Percentiles rank a stretch among this genome's conserved stretches.
phyloP scores from a whole-genome alignment of 2,888 invertebrate species.

The Nezara viridula region DNA sequence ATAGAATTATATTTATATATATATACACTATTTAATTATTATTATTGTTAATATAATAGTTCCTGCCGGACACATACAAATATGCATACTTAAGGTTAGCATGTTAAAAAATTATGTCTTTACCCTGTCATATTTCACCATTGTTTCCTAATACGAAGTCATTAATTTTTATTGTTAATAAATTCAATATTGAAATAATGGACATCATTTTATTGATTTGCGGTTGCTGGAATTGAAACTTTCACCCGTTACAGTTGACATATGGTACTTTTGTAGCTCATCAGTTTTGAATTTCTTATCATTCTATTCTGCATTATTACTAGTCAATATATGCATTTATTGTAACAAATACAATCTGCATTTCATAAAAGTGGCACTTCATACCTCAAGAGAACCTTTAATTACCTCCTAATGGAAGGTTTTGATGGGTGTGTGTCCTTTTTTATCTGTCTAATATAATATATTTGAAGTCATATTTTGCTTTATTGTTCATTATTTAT shows the following conservation, averaged over 20 bases:
- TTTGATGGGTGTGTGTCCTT: not conserved
- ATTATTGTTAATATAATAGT: not conserved
- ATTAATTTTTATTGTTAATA: not conserved
- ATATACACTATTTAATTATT: not conserved
- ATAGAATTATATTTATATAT: not conserved
- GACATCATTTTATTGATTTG: not conserved
- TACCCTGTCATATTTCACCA: not conserved
- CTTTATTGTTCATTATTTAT: too few relatives aligned
- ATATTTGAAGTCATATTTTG: not conserved
- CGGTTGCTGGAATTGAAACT: not conserved
- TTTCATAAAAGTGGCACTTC: not conserved
- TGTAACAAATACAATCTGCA: not conserved
- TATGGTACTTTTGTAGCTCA: not conserved
- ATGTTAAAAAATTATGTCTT: not conserved
- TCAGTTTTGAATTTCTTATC: not conserved
- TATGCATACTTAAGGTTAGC: not conserved
- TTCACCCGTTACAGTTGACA: not conserved
- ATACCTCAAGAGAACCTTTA: not conserved
- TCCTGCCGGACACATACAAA: not conserved
- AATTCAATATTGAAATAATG: not conserved
- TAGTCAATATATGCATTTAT: not conserved
- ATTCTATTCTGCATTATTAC: not conserved
- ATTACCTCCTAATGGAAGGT: conserved; percentile 42
- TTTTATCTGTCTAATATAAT: not conserved
- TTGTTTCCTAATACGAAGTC: not conserved